phyloP scores from a whole-genome alignment of 2,888 invertebrate species.

The Tetramorium bicarinatum region DNA sequence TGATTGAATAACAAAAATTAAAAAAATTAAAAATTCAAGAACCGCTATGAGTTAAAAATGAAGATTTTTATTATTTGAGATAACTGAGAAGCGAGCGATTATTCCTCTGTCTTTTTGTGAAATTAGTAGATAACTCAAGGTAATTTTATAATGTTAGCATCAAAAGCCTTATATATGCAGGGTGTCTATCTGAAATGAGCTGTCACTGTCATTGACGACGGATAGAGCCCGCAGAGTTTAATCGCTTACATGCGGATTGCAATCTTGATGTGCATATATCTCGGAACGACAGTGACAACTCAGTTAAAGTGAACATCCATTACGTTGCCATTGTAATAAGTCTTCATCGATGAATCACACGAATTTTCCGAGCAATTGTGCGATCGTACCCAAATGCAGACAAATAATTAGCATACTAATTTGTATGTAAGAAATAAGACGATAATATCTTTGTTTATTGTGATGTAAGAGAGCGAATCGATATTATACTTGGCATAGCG shows the following conservation, averaged over 20 bases:
- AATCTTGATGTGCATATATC: conserved; percentile 47
- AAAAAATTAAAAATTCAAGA: not conserved
- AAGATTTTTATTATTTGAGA: conserved; percentile 19
- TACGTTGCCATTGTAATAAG: conserved; percentile 60
- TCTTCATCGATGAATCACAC: conserved; percentile 57
- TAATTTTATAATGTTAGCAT: conserved; percentile 73
- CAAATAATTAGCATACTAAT: conserved; percentile 85
- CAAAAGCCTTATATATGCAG: conserved; percentile 76
- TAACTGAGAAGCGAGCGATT: conserved; percentile 28
- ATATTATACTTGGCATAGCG: conserved; percentile 66
- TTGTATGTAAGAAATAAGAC: conserved; percentile 75
- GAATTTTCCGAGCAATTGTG: conserved; percentile 66
- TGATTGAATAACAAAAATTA: not conserved
- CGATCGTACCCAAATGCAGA: conserved; percentile 83
- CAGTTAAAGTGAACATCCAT: conserved; percentile 67
- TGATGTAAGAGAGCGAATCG: conserved; percentile 59
- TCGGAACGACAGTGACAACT: conserved; percentile 66
- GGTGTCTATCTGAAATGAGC: conserved; percentile 73
- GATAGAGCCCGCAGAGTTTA: conserved; percentile 38
- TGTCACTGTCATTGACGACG: conserved; percentile 69
- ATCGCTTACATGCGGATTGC: conserved; percentile 2
- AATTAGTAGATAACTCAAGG: conserved; percentile 56
- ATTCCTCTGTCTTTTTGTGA: conserved; percentile 58
- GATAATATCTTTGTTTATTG: conserved; percentile 70
- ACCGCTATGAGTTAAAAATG: not conserved